Percentiles rank a stretch among this genome's conserved stretches.
Evolutionary conservation across 1,140 invertebrate genomes (phyloP).

Genomic region (Calephelis virginiensis): DNA sequence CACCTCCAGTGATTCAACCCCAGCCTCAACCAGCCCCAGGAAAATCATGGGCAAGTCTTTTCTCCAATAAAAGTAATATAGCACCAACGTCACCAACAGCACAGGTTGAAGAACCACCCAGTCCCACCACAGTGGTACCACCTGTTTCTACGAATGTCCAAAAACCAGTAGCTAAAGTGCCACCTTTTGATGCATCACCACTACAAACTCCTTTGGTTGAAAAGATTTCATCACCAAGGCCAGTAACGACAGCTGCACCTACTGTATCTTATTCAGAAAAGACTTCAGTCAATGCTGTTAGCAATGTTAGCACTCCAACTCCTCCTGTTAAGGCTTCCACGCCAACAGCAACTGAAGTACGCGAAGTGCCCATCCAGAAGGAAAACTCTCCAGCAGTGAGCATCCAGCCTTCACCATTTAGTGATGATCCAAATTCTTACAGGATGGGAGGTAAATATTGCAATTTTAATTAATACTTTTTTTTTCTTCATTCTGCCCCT

Average conservation of each 20-base stretch:
- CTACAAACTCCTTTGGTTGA: slow-evolving; percentile 47
- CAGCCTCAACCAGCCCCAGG: slow-evolving; percentile 61
- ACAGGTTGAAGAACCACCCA: slow-evolving; percentile 49
- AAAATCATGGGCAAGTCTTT: slow-evolving; percentile 75
- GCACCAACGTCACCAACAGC: slow-evolving; percentile 33
- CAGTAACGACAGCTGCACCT: slow-evolving; percentile 30
- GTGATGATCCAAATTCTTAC: slow-evolving; percentile 81
- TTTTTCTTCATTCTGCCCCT: no score
- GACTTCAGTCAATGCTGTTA: slow-evolving; percentile 65
- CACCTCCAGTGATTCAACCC: slow-evolving; percentile 47
- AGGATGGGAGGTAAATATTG: slow-evolving; percentile 82
- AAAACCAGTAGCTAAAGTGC: slow-evolving; percentile 80
- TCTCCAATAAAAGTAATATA: slow-evolving; percentile 56
- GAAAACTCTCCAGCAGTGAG: slow-evolving; percentile 48
- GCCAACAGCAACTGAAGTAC: slow-evolving; percentile 46
- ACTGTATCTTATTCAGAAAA: slow-evolving; percentile 72
- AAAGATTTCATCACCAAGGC: slow-evolving; percentile 44
- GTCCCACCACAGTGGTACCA: slow-evolving; percentile 50
- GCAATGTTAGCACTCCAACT: slow-evolving; percentile 42
- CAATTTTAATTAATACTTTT: not conserved
- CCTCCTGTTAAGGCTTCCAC: slow-evolving; percentile 46
- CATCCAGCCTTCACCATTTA: slow-evolving; percentile 62
- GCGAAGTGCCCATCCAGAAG: slow-evolving; percentile 55
- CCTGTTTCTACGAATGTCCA: slow-evolving; percentile 56
- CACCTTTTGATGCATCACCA: slow-evolving; percentile 78